Conservation (phyloP, 2,797 vertebrate species). For the Knipowitschia caucasica region DNA sequence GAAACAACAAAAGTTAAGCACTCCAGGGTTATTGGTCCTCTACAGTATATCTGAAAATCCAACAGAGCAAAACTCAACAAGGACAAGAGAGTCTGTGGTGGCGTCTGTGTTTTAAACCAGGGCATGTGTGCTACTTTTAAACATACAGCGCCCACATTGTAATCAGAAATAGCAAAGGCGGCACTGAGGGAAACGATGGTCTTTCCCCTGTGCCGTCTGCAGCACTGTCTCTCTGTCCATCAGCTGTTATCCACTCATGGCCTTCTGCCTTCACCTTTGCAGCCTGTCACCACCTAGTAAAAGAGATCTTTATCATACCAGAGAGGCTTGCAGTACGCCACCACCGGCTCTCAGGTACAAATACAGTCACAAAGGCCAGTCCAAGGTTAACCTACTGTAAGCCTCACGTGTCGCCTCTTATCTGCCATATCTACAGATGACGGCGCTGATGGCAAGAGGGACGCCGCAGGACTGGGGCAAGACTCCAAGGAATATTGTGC, state of each 20-base stretch:
- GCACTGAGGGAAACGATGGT: conserved; percentile 14
- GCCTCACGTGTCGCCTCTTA: conserved; percentile 62
- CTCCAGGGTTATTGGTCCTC: background rate
- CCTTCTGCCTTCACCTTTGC: conserved; percentile 79
- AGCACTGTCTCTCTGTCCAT: conserved; percentile 57
- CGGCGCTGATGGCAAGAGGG: conserved; percentile 82
- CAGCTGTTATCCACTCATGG: conserved; percentile 72
- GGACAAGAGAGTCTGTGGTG: conserved; percentile 31
- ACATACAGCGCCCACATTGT: conserved; percentile 16
- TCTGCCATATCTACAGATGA: conserved; percentile 82
- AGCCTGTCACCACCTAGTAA: conserved; percentile 87
- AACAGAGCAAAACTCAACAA: background rate
- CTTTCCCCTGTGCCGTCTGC: conserved; percentile 19
- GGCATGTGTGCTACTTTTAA: conserved; percentile 9
- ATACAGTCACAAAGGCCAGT: conserved; percentile 66
- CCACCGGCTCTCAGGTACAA: conserved; percentile 82
- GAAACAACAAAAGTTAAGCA: no score
- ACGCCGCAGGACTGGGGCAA: conserved; percentile 73
- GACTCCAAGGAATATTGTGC: conserved; percentile 96
- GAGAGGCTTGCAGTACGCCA: conserved; percentile 80
- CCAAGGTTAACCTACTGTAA: conserved; percentile 73
- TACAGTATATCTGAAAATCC: no score
- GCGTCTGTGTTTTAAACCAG: conserved; percentile 29
- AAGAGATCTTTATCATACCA: conserved; percentile 88
- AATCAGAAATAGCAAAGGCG: conserved; percentile 27